Base-by-base conservation (phyloP, 2,113 vertebrate genomes). In the Damaliscus lunatus region DNA sequence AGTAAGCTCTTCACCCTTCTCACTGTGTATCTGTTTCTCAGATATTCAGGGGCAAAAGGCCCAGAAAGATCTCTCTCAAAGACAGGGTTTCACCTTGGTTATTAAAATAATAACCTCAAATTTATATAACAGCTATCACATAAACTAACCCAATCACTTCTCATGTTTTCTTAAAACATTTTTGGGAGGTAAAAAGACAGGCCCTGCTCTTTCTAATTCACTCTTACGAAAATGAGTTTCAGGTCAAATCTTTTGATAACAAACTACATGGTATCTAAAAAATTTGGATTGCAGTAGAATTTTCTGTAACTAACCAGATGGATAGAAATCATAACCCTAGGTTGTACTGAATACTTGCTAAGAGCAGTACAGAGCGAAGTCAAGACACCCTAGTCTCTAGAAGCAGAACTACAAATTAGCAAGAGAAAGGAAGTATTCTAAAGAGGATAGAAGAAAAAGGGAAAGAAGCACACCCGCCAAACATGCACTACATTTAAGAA, bases 61-160 rank as follows among this genome's bases (percentile, higher is more conserved):
- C 67, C 57, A 88, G 14, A 90, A 52, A 93, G 27, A 85, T 33
- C 31, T 90, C 53, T 33, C 57, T 90, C 82, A 97, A 93, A 96
- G 29, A 67, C 21, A 50, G 14, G 17, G 90, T 89, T 92, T 74
- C 84, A 94, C 74, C 17, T 90, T 86, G 23, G 16, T 96, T 95
- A 96, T 64, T 96, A 92, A 97, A 95, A 95, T 40, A 95, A 81
- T 82, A 71, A 92, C 57, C 29, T 71, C 88, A 17, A 95, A 90
- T 86, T 78, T 90, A 94, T 40, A 90, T 13, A 88, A 10, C 84
- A 93, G 48, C 55, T 87, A 80, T 23, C 88, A 80, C 6, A 94
- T 81, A 96, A 96, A 60, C 71, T 77, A 86, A 36, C 48, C 43
- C n/a, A 74, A 71, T 53, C 31, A 83, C 33, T 88, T 96, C n/a